Evolutionary conservation across 2,113 vertebrate species (phyloP).

Genomic region (Australoheros scitulus): DNA sequence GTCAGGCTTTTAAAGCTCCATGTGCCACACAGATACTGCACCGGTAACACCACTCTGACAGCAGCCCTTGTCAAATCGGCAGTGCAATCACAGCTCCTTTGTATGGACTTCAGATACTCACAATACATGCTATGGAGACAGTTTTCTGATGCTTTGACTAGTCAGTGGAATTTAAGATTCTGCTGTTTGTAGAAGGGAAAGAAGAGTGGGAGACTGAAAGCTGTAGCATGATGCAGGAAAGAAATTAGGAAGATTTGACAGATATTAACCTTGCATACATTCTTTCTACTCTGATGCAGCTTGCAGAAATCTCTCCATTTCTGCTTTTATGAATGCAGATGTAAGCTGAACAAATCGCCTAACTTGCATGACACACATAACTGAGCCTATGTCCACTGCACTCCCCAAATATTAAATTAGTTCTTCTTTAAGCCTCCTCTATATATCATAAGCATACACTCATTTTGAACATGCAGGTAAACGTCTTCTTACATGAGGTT

Average conservation of each 20-base stretch:
- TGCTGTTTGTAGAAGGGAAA: not conserved
- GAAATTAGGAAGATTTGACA: conserved; percentile 5
- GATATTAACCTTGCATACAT: not conserved
- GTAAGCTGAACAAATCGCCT: not conserved
- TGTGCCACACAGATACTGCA: conserved; percentile 25
- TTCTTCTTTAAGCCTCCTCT: not conserved
- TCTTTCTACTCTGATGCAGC: not conserved
- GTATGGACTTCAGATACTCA: conserved; percentile 5
- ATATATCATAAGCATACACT: not conserved
- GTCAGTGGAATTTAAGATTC: conserved; percentile 10
- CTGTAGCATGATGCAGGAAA: not conserved
- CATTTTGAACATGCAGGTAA: not conserved
- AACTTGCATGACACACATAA: not conserved
- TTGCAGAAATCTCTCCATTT: not conserved
- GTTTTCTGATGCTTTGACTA: conserved; percentile 5
- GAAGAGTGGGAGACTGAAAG: not conserved
- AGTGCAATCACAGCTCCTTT: conserved; percentile 52
- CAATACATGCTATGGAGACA: conserved; percentile 15
- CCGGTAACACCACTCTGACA: conserved; percentile 25
- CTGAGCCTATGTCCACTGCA: not conserved
- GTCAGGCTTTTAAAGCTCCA: conserved; percentile 16
- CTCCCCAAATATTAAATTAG: not conserved
- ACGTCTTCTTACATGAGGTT: conserved; percentile 88
- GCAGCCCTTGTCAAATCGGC: conserved; percentile 35
- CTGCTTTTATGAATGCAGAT: not conserved